Evolutionary conservation across 2,797 vertebrate genomes (phyloP), one percentile per base, ranked within the genome.

Genomic region (Helicolenus hilgendorfi): DNA sequence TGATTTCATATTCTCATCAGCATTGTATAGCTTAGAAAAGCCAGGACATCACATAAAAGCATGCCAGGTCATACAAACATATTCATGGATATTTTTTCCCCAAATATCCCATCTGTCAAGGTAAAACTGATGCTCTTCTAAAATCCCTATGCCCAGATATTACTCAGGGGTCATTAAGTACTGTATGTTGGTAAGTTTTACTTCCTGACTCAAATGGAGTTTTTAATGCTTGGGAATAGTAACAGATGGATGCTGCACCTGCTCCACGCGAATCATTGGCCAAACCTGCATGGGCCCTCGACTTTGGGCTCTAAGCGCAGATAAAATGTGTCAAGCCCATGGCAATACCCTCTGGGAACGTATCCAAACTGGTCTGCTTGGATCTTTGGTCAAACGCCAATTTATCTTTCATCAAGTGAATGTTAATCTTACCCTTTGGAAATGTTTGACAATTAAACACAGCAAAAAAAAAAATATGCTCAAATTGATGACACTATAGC

Each of bases 181-280:
- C 79, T 83, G 62, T 27, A 64, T 72, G 41, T 70, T 73, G 79
- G 41, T 78, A 83, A 77, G 74, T 67, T 84, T 77, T 53, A 79
- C 68, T 87, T 84, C 65, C 83, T 87, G 24, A 89, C 73, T 88
- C 58, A 78, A 89, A 81, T 83, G 63, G 78, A 86, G 79, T 72
- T 86, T 83, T 87, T 84, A 91, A 84, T 89, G 83, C 55, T 83
- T 79, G 78, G 81, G 87, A 91, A 83, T 53, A 78, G 81, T 56
- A 74, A 83, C 95, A 95, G 95, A 96, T 96, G 95, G 95, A 93
- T 87, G 71, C 65, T 49, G 88, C 95, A 94, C 90, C 94, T 95
- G 93, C 82, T 95, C 82, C 18, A 69, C 75, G 77, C 79, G 88
- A 87, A 91, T 81, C 64, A 76, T 18, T 45, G 58, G 86, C 92